Evolutionary conservation across 2,888 invertebrate genomes (phyloP), one percentile per base, ranked within the genome.

Genomic region (Aphelenchoides bicaudatus): DNA sequence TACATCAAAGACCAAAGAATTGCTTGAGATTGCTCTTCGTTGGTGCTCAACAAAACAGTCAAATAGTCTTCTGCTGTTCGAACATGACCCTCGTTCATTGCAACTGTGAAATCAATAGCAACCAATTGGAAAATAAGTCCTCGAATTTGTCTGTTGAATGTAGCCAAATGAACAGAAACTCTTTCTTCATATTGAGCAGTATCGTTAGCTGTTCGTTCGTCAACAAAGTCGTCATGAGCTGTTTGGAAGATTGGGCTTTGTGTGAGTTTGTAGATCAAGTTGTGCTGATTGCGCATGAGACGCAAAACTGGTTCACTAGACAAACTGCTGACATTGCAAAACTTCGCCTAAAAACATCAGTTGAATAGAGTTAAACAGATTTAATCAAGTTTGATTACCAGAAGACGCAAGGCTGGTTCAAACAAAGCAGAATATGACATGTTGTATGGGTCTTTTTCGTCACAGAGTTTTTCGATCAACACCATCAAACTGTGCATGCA

Each of bases 81-180:
- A n/a, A 67, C 65, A 37, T 62, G 56, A 10, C 65, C 60, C n/a
- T 29, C 37, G 28, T 50, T 50, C 43, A 73, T 37, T 4, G 70
- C 55, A 2, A 67, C 54, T 1, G 71, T 67, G 21, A 74, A 62
- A 62, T 76, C 76, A 6, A 75, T 58, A 6, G 76, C 75, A 5
- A 68, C 59, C 34, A 76, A 58, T 57, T 76, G 71, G 19, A 76
- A 66, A 47, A 76, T 72, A 30, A 72, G 64, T n/a, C 74, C 72
- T 30, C 68, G 63, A 46, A 75, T 60, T 23, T 28, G 16, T 10
- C 60, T 59, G 10, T 28, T 21, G 37, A 51, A 21, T 5, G 34
- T 46, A 19, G 37, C 52, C 23, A 51, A 31, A n/a, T 43, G 43
- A n/a, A 43, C 43, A 25, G 43, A 25, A 10, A 43, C 43, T 10